Conservation (phyloP, 2,113 vertebrate genomes). For the Cromileptes altivelis region DNA sequence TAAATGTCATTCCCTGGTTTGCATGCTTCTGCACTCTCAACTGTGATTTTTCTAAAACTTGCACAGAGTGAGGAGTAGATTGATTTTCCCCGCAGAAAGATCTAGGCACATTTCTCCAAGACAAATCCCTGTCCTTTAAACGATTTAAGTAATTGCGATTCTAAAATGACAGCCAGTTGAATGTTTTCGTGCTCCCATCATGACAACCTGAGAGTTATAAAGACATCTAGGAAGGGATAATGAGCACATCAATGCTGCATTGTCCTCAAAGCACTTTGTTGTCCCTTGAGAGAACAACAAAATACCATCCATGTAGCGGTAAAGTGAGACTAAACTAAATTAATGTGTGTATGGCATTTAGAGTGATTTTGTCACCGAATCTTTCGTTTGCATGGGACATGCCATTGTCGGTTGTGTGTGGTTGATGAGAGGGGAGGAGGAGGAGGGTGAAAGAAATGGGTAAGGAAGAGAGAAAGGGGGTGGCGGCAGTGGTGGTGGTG, state of each 20-base stretch:
- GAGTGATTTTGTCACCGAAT: conserved; percentile 33
- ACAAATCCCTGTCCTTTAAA: conserved; percentile 25
- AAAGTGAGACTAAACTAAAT: conserved; percentile 43
- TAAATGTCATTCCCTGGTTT: conserved; percentile 9
- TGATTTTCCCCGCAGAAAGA: conserved; percentile 25
- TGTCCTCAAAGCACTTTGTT: conserved; percentile 39
- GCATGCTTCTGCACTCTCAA: conserved; percentile 3
- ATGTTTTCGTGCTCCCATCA: conserved; percentile 14
- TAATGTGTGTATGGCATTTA: conserved; percentile 51
- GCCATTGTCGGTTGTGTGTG: conserved; percentile 60
- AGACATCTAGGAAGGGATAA: conserved; percentile 53
- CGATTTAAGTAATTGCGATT: conserved; percentile 32
- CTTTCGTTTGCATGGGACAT: conserved; percentile 64
- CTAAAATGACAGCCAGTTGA: conserved; percentile 32
- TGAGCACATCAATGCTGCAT: conserved; percentile 49
- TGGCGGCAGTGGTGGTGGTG: background rate
- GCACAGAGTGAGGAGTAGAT: conserved; percentile 5
- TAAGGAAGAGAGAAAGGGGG: conserved; percentile 52
- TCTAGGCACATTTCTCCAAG: background rate
- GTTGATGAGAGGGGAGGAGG: conserved; percentile 51
- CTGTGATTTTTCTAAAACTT: background rate
- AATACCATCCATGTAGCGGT: conserved; percentile 40
- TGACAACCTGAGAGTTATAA: conserved; percentile 38
- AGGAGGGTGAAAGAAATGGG: conserved; percentile 50
- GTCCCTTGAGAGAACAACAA: conserved; percentile 46